Evolutionary conservation across 2,888 invertebrate species (phyloP), one percentile per base, ranked within the genome.

Genomic region (Myathropa florea): DNA sequence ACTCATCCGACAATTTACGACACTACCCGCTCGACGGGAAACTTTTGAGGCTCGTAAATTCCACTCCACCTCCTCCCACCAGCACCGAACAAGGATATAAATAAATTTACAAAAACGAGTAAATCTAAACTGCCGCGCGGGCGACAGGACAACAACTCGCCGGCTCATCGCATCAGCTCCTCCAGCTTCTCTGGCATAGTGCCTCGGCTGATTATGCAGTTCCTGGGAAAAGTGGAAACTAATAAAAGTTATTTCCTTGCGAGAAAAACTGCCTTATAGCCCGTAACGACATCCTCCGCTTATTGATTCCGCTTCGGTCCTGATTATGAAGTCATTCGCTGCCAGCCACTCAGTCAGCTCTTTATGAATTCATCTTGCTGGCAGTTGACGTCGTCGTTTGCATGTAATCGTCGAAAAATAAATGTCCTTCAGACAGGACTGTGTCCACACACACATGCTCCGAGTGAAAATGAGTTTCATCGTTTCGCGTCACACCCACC

Each of bases 291-390:
- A 24, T 57, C 57, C 46, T 46, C 18, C 46, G 46, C 18, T 46
- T 18, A 46, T 46, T 18, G 46, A 46, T 46, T 18, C 18, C 46
- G 46, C 18, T 46, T 46, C 18, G 46, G 18, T 46, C 18, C 46
- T 46, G 18, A 46, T 46, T 46, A 46, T 46, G 46, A 46, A 46
- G 46, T 46, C 46, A 46, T 46, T 46, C 46, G n/a, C 18, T 18
- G 46, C 18, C 46, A 7, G 46, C 6, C 46, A 46, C 46, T 18
- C 46, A 7, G 7, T 28, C 36, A 70, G 77, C 77, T 78, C 68
- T 78, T 78, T 78, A 78, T 78, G 61, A 78, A 68, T 70, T 78
- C 77, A 78, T 78, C 55, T 70, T 61, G 46, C 30, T 55, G 61
- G 30, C 39, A 14, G 39, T 59, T 36, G 24, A 53, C 28, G 6